phyloP scores from a whole-genome alignment of 1,140 invertebrate species.

The Philotrypesis tridentata region DNA sequence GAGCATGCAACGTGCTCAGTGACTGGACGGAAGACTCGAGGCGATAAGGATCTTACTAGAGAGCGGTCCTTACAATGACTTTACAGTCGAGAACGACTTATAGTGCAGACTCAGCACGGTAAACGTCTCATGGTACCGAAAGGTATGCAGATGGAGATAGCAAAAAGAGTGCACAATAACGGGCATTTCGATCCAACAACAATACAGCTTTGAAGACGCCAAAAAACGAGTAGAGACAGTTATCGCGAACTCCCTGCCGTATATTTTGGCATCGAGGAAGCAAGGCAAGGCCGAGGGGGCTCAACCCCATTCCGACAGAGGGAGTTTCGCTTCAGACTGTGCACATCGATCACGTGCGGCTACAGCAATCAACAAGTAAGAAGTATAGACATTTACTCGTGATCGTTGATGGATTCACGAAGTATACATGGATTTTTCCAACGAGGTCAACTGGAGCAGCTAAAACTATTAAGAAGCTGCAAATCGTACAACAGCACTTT shows the following conservation, averaged over 20 bases:
- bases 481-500: not conserved
- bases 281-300: not conserved
- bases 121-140: slow-evolving; percentile 10
- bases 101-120: not conserved
- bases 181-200: not conserved
- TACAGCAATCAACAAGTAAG: not conserved
- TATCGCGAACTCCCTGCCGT: slow-evolving; percentile 12
- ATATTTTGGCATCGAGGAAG: too few relatives aligned
- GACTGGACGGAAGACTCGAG: slow-evolving; percentile 31
- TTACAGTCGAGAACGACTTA: slow-evolving; percentile 31
- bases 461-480: not conserved
- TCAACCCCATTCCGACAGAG: not conserved
- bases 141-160: slow-evolving; percentile 1
- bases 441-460: slow-evolving; percentile 14
- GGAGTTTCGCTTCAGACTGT: not conserved
- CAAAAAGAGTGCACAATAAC: not conserved
- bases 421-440: slow-evolving; percentile 1
- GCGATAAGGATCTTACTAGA: slow-evolving; percentile 14
- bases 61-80: slow-evolving; percentile 26
- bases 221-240: not conserved
- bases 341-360: not conserved
- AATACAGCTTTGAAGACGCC: not conserved
- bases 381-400: slow-evolving; percentile 1
- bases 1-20: slow-evolving; percentile 29
- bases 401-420: not conserved